Conservation (phyloP, 2,888 invertebrate species). For the Nomada goodeniana region DNA sequence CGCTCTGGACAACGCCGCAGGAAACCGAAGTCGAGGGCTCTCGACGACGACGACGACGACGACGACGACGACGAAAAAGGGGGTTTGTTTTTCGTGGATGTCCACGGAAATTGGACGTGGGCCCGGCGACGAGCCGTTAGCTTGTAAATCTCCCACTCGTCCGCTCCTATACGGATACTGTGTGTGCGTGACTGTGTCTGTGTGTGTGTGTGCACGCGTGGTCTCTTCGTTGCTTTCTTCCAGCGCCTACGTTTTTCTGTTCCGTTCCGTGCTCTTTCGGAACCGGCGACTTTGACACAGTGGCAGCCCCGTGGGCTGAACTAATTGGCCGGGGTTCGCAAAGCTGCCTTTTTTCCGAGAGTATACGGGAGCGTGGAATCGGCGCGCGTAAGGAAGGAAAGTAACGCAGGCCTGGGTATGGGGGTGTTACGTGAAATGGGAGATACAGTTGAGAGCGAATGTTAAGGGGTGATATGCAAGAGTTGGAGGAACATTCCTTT, state of each 20-base stretch:
- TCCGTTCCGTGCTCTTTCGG: background rate
- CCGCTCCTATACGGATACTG: background rate
- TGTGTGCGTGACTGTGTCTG: too few species aligned
- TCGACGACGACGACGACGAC: slow-evolving; percentile 28
- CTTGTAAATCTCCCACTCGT: slow-evolving; percentile 64
- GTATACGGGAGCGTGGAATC: slow-evolving; percentile 1
- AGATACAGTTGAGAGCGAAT: background rate
- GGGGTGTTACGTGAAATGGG: background rate
- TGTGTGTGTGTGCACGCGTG: background rate
- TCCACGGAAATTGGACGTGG: slow-evolving; percentile 77
- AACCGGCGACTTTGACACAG: slow-evolving; percentile 22
- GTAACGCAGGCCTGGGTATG: background rate
- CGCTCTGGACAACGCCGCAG: slow-evolving; percentile 69
- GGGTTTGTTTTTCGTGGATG: slow-evolving; percentile 73
- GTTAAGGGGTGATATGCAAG: too few species aligned
- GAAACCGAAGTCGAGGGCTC: slow-evolving; percentile 69
- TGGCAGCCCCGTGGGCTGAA: slow-evolving; percentile 34
- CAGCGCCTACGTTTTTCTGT: slow-evolving; percentile 33
- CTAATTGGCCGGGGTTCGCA: slow-evolving; percentile 27
- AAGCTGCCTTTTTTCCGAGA: slow-evolving; percentile 16
- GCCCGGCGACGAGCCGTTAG: slow-evolving; percentile 62
- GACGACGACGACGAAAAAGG: slow-evolving; percentile 44
- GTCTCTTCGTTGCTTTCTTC: slow-evolving; percentile 11
- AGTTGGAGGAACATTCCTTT: too few species aligned
- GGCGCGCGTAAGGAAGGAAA: background rate